These are phyloP conservation scores for Rhea pennata DNA, from an alignment of 2,113 vertebrate genomes.

Conservation along the genomic window DNA sequence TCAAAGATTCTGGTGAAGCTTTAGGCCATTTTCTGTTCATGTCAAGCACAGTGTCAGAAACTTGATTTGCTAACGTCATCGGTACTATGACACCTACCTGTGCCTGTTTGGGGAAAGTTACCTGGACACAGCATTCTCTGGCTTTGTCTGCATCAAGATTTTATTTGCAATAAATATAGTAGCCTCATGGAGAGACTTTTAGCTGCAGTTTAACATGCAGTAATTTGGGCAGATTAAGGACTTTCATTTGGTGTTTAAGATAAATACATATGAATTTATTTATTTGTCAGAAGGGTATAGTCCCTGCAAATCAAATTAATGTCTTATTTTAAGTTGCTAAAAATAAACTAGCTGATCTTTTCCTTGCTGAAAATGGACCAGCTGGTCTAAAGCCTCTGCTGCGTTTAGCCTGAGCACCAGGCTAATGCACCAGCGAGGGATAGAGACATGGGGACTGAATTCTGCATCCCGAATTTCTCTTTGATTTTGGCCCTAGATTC, in stretches of 20 bases:
- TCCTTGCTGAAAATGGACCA: neutral
- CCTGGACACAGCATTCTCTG: neutral
- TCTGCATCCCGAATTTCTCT: neutral
- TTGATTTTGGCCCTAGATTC: neutral
- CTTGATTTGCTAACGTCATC: neutral
- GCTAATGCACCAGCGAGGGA: neutral
- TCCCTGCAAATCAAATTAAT: neutral
- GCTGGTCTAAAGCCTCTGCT: neutral
- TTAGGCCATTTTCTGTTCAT: neutral
- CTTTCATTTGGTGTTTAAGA: neutral
- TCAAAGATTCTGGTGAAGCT: neutral
- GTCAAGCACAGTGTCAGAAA: neutral
- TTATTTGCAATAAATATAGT: neutral
- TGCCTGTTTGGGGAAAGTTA: neutral
- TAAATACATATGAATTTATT: neutral
- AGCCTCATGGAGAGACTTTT: neutral
- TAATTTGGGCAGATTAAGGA: neutral
- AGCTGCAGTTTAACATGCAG: neutral
- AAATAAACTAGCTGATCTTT: neutral
- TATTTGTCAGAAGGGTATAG: neutral
- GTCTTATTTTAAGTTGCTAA: neutral
- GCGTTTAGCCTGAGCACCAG: neutral
- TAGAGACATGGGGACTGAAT: neutral
- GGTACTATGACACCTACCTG: neutral
- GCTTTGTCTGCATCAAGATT: neutral